These are phyloP conservation scores for Equus quagga DNA, from an alignment of 2,113 vertebrate genomes.

Conservation along the genomic window DNA sequence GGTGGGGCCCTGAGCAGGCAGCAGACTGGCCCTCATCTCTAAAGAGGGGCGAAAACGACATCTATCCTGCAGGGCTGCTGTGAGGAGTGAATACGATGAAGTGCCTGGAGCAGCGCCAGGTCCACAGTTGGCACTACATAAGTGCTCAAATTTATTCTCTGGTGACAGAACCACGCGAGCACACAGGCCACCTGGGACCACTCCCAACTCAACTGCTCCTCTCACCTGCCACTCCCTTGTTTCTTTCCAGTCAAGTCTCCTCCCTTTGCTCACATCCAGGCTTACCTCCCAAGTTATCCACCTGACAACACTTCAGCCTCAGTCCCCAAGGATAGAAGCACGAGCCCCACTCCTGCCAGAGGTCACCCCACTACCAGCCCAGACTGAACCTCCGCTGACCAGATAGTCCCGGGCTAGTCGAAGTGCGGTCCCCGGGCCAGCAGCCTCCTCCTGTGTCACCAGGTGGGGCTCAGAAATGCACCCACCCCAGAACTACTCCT, in stretches of 20 bases:
- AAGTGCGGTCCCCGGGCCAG: background rate
- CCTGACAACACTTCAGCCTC: background rate
- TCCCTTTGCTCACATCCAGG: background rate
- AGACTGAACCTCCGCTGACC: background rate
- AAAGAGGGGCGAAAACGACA: accelerated
- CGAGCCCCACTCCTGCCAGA: background rate
- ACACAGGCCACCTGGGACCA: accelerated
- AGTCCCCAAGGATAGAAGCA: background rate
- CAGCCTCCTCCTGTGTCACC: background rate
- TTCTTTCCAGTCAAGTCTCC: background rate
- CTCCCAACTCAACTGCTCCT: background rate
- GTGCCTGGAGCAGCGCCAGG: accelerated
- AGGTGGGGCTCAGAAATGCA: background rate
- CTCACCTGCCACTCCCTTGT: background rate
- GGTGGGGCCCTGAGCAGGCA: background rate
- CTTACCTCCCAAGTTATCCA: background rate
- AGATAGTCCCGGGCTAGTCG: background rate
- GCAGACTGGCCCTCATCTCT: background rate
- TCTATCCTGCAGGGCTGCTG: background rate
- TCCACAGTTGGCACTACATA: accelerated
- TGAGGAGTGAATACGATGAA: accelerated
- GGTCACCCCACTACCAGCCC: background rate
- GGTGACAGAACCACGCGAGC: background rate
- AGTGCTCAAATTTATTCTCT: accelerated
- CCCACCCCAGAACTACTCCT: accelerated